phyloP scores from a whole-genome alignment of 2,113 vertebrate genomes.

The Rhipidura dahli region DNA sequence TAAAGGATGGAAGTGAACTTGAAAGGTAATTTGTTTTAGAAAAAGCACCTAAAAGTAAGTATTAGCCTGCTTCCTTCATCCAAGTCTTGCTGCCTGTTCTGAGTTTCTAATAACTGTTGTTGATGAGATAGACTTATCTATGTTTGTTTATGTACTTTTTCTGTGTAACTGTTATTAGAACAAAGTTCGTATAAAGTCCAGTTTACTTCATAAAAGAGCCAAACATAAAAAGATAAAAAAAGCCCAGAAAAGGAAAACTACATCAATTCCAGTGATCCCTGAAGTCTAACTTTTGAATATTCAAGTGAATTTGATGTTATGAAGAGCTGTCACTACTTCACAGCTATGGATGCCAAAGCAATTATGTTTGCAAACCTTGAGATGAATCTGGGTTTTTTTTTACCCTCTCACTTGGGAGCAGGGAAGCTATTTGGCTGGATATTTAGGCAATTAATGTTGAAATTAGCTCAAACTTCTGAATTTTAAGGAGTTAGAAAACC shows the following conservation, averaged over 20 bases:
- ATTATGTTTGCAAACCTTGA: conserved; percentile 47
- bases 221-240: not conserved
- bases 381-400: not conserved
- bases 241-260: not conserved
- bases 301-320: not conserved
- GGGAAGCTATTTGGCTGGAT: conserved; percentile 40
- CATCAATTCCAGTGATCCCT: not conserved
- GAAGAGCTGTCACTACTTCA: conserved; percentile 40
- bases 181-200: not conserved
- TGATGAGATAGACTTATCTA: not conserved
- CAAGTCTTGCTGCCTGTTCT: not conserved
- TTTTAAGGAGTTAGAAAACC: conserved; percentile 6
- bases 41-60: not conserved
- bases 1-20: not conserved
- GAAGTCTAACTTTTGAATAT: conserved; percentile 55
- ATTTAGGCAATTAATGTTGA: conserved; percentile 39
- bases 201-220: not conserved
- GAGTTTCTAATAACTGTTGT: not conserved
- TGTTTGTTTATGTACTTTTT: not conserved
- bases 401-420: conserved; percentile 13
- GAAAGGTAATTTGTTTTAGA: not conserved
- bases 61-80: not conserved
- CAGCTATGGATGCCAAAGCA: conserved; percentile 51
- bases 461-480: not conserved
- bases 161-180: not conserved